Evolutionary conservation across 64 coral and sea anemone genomes (phyloP).

Genomic region (Porites australiensis): DNA sequence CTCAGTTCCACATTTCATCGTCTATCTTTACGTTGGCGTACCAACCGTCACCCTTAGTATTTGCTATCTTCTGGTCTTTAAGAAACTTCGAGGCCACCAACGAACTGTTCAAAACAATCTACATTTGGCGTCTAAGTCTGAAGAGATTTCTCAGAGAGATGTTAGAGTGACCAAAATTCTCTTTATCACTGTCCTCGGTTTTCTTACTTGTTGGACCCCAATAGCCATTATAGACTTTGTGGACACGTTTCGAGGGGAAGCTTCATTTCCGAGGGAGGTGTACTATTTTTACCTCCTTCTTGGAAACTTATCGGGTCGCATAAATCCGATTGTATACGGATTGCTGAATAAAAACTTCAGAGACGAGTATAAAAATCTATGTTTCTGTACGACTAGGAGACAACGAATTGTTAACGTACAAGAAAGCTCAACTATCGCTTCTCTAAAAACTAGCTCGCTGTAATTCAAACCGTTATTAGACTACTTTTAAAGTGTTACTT

Average conservation of each 20-base stretch:
- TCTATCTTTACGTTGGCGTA: slow-evolving; percentile 63
- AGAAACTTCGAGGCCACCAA: slow-evolving; percentile 61
- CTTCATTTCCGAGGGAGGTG: slow-evolving; percentile 24
- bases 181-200: slow-evolving; percentile 23
- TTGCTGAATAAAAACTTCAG: slow-evolving; percentile 19
- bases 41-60: neutral
- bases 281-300: slow-evolving; percentile 28
- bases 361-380: slow-evolving; percentile 11
- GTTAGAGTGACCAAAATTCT: slow-evolving; percentile 31
- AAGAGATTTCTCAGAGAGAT: slow-evolving; percentile 1
- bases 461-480: too few relatives aligned
- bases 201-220: slow-evolving; percentile 43
- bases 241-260: slow-evolving; percentile 27
- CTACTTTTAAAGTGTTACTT: too few relatives aligned
- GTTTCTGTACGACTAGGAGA: neutral
- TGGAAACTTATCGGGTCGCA: slow-evolving; percentile 14
- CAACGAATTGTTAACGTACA: too few relatives aligned
- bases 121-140: neutral
- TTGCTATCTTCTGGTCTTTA: slow-evolving; percentile 76
- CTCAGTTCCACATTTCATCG: slow-evolving; percentile 52
- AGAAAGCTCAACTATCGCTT: too few relatives aligned
- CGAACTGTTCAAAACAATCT: slow-evolving; percentile 1
- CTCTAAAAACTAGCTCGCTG: too few relatives aligned
- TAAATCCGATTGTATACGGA: slow-evolving; percentile 17
- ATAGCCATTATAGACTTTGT: slow-evolving; percentile 41